phyloP scores from a whole-genome alignment of 2,113 vertebrate genomes.

The Zapus hudsonius region DNA sequence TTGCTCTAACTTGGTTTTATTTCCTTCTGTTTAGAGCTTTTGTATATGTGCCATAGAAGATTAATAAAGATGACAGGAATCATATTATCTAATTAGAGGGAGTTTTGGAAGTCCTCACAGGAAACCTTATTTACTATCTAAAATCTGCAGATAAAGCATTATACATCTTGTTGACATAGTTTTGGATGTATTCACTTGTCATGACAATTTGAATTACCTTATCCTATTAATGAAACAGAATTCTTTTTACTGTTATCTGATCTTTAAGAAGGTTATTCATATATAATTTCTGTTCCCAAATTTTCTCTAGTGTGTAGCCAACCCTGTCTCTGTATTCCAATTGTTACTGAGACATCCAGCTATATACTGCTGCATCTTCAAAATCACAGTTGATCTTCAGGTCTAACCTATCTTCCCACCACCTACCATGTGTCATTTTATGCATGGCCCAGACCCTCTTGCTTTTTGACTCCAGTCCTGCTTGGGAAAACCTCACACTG shows the following conservation, averaged over 20 bases:
- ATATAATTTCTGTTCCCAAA: background rate
- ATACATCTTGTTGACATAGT: constrained; percentile 22
- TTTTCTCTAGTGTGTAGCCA: background rate
- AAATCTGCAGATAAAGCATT: constrained; percentile 17
- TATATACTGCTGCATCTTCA: background rate
- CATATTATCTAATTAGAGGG: constrained; percentile 36
- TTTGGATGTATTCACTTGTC: constrained; percentile 32
- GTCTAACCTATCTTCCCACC: background rate
- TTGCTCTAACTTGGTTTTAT: constrained; percentile 42
- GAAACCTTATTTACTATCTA: constrained; percentile 36
- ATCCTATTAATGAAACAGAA: constrained; percentile 30
- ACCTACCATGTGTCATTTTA: background rate
- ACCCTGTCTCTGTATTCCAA: background rate
- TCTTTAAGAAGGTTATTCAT: background rate
- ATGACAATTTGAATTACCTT: constrained; percentile 44
- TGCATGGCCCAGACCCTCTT: too few species aligned
- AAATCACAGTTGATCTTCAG: background rate
- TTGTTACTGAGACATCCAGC: background rate
- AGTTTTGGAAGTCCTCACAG: constrained; percentile 24
- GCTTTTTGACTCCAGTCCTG: background rate
- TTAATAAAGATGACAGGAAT: constrained; percentile 50
- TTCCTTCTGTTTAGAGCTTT: constrained; percentile 38
- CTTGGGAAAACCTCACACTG: background rate
- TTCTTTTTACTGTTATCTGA: constrained; percentile 48
- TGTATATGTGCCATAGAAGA: constrained; percentile 11